These are phyloP conservation scores for Apus apus DNA, from an alignment of 2,113 vertebrate species.

Conservation along the genomic window DNA sequence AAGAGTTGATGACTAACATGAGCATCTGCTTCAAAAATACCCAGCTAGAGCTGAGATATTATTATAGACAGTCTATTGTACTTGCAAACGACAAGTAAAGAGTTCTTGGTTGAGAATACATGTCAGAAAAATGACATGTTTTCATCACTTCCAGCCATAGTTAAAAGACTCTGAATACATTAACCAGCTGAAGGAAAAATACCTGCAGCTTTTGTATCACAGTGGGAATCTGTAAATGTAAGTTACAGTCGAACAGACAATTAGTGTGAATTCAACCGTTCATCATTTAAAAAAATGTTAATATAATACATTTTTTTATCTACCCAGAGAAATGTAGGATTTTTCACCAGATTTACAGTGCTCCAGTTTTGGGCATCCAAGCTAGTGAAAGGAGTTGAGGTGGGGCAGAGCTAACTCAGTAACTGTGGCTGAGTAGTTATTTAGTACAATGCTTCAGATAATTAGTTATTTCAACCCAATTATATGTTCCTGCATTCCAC, in stretches of 20 bases:
- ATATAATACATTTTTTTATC: neutral
- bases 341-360: neutral
- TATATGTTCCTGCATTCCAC: neutral
- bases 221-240: conserved; percentile 56
- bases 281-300: conserved; percentile 13
- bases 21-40: conserved; percentile 62
- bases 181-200: conserved; percentile 60
- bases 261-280: conserved; percentile 36
- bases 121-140: conserved; percentile 75
- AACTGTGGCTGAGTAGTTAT: neutral
- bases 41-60: conserved; percentile 53
- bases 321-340: neutral
- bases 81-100: conserved; percentile 72
- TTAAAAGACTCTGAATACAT: conserved; percentile 70
- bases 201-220: conserved; percentile 59
- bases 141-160: conserved; percentile 68
- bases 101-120: conserved; percentile 68
- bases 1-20: conserved; percentile 61
- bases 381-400: neutral
- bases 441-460: neutral
- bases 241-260: conserved; percentile 60
- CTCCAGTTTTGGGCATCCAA: neutral
- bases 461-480: neutral
- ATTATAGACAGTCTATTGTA: conserved; percentile 71
- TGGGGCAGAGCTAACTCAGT: neutral